Percentiles rank a stretch among this genome's conserved stretches.
Evolutionary conservation across 2,797 vertebrate species (phyloP).

Genomic region (Leontopithecus rosalia): DNA sequence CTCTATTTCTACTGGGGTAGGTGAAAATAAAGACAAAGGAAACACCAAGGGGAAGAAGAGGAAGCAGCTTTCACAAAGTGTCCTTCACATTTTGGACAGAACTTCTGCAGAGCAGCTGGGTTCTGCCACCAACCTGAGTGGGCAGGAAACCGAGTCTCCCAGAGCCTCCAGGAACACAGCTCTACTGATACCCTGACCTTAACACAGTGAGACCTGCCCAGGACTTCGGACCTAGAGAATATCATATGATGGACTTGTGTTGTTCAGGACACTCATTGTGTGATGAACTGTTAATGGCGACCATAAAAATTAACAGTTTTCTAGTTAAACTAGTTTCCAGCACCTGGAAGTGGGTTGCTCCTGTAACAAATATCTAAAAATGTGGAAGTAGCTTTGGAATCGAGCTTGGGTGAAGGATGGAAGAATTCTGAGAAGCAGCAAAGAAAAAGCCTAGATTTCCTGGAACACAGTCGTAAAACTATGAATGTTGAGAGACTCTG

Average conservation of each 20-base stretch:
- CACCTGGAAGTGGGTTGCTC: neutral
- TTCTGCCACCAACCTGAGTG: neutral
- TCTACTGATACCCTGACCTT: neutral
- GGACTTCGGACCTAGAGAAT: neutral
- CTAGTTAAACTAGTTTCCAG: slow-evolving; percentile 1
- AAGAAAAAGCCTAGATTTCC: neutral
- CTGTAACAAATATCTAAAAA: neutral
- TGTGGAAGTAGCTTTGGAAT: neutral
- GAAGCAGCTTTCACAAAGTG: neutral
- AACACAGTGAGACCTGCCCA: neutral
- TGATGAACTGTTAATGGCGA: neutral
- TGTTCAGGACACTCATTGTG: neutral
- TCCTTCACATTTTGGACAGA: neutral
- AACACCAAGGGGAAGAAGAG: neutral
- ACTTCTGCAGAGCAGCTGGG: neutral
- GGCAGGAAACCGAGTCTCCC: neutral
- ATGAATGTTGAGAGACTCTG: neutral
- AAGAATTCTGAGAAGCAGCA: neutral
- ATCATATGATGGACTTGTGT: neutral
- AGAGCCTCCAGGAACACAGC: neutral
- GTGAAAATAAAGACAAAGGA: neutral
- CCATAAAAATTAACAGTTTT: neutral
- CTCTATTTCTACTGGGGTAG: neutral
- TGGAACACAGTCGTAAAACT: neutral
- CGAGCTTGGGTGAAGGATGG: neutral